A percentile compares a stretch with the other conserved stretches of the same genome.
Conservation (phyloP, 2,797 vertebrate species). For the Takifugu rubripes region DNA sequence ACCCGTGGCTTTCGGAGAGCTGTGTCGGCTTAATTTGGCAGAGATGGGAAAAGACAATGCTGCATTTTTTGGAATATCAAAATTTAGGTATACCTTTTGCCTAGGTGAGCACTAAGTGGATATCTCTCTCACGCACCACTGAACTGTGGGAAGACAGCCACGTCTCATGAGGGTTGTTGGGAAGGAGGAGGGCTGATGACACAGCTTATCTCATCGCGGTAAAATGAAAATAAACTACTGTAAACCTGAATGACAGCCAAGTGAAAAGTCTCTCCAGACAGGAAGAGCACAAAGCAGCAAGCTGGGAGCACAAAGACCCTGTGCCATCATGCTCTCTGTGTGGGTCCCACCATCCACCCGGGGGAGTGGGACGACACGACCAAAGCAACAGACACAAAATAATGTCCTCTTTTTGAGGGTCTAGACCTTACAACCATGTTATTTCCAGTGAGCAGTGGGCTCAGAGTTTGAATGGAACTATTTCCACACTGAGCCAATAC, state of each 20-base stretch:
- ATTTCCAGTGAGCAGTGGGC: constrained; percentile 23
- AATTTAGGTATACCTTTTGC: constrained; percentile 26
- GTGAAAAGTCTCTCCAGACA: constrained; percentile 45
- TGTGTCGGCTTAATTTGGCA: neutral
- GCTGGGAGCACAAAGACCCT: constrained; percentile 31
- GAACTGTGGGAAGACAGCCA: constrained; percentile 60
- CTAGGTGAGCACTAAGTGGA: constrained; percentile 44
- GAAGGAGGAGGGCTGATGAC: constrained; percentile 53
- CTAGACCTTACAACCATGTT: constrained; percentile 10
- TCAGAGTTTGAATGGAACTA: constrained; percentile 21
- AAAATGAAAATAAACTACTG: constrained; percentile 71
- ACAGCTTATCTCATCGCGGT: constrained; percentile 63
- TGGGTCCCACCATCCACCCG: constrained; percentile 22
- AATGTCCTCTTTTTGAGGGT: constrained; percentile 39
- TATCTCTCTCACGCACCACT: constrained; percentile 58
- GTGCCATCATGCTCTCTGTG: constrained; percentile 41
- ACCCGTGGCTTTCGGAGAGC: constrained; percentile 4
- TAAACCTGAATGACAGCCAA: constrained; percentile 55
- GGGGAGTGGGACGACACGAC: constrained; percentile 56
- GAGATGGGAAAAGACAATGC: constrained; percentile 1
- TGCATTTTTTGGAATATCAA: constrained; percentile 23
- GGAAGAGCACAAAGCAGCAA: constrained; percentile 34
- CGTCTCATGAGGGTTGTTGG: constrained; percentile 57
- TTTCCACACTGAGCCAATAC: neutral
- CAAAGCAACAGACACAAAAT: constrained; percentile 23